Evolutionary conservation across 2,888 invertebrate genomes (phyloP).

Genomic region (Sialis fuliginosa): DNA sequence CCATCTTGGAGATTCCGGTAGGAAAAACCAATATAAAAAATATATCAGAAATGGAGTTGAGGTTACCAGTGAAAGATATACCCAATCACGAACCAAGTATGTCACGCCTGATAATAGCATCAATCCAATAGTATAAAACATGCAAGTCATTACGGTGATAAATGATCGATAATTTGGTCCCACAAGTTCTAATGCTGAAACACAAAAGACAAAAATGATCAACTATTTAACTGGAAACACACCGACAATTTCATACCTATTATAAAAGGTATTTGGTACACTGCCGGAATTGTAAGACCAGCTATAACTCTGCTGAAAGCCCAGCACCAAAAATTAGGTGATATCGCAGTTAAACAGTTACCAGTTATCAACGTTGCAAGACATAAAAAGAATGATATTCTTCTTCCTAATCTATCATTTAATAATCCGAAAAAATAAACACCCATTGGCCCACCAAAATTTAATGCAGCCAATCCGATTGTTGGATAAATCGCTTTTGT

Average conservation of each 20-base stretch:
- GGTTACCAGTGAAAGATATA: slow-evolving; percentile 58
- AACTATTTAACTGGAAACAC: neutral
- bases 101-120: slow-evolving; percentile 71
- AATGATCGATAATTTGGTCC: slow-evolving; percentile 83
- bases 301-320: slow-evolving; percentile 61
- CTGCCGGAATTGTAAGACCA: slow-evolving; percentile 81
- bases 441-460: slow-evolving; percentile 77
- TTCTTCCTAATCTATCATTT: slow-evolving; percentile 74
- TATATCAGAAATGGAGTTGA: slow-evolving; percentile 73
- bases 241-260: slow-evolving; percentile 49
- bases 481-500: slow-evolving; percentile 75
- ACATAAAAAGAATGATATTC: slow-evolving; percentile 72
- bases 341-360: slow-evolving; percentile 61
- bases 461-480: slow-evolving; percentile 67
- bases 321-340: slow-evolving; percentile 70
- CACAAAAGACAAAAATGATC: slow-evolving; percentile 8
- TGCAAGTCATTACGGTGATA: slow-evolving; percentile 81
- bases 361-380: slow-evolving; percentile 64
- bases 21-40: slow-evolving; percentile 67
- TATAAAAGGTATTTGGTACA: slow-evolving; percentile 88
- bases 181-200: slow-evolving; percentile 73
- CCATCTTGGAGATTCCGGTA: slow-evolving; percentile 88
- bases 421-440: slow-evolving; percentile 74
- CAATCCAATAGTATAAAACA: slow-evolving; percentile 76
- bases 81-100: slow-evolving; percentile 72